phyloP scores from a whole-genome alignment of 2,888 invertebrate genomes.

The Chorisops tibialis region DNA sequence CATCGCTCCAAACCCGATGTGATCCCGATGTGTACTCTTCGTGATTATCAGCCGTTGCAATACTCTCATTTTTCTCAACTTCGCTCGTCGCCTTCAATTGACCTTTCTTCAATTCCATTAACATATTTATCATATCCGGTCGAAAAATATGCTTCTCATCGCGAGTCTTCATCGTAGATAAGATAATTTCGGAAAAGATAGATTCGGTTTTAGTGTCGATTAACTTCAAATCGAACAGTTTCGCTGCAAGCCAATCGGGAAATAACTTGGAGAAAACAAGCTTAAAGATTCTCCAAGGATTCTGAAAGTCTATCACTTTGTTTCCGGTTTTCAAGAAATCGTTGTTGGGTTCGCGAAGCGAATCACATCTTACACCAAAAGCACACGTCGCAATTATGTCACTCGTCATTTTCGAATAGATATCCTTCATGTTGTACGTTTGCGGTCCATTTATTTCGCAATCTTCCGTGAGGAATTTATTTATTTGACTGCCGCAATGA shows the following conservation, averaged over 20 bases:
- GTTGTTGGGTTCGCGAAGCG: conserved; percentile 51
- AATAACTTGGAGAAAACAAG: neutral
- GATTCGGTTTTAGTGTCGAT: neutral
- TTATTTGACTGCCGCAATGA: neutral
- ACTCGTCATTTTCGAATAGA: conserved; percentile 53
- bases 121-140: conserved; percentile 15
- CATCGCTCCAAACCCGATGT: conserved; percentile 25
- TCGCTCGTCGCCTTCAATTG: neutral
- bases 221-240: neutral
- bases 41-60: neutral
- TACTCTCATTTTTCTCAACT: neutral
- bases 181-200: neutral
- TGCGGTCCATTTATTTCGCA: neutral
- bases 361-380: conserved; percentile 55
- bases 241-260: neutral
- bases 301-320: conserved; percentile 26
- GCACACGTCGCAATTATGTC: conserved; percentile 57
- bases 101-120: conserved; percentile 6
- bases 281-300: neutral
- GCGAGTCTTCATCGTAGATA: neutral
- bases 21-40: neutral
- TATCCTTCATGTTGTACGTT: conserved; percentile 52
- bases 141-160: neutral
- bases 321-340: conserved; percentile 54
- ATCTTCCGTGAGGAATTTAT: neutral